A percentile compares a stretch with the other conserved stretches of the same genome.
phyloP scores from a whole-genome alignment of 2,888 invertebrate species.

The Cerastis leucographa region DNA sequence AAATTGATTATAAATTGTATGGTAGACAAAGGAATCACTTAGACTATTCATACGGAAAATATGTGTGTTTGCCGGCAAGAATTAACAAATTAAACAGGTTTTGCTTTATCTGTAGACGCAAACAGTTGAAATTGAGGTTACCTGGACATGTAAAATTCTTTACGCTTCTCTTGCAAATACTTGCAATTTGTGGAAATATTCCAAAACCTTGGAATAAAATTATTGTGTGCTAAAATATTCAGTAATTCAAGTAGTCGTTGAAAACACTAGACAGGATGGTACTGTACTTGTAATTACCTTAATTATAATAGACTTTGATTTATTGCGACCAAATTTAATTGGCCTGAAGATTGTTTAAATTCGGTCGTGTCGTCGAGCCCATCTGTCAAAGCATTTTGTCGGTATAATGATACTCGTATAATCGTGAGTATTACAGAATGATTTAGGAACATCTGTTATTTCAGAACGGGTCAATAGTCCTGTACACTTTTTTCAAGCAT shows the following conservation, averaged over 20 bases:
- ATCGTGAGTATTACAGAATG: slow-evolving; percentile 56
- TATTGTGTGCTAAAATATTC: not conserved
- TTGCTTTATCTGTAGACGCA: not conserved
- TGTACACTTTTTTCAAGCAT: slow-evolving; percentile 12
- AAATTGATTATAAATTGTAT: no score
- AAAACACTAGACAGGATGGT: not conserved
- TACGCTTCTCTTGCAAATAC: no score
- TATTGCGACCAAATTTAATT: slow-evolving; percentile 54
- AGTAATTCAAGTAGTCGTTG: not conserved
- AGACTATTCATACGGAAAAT: not conserved
- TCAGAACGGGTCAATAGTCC: slow-evolving; percentile 21
- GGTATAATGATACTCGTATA: slow-evolving; percentile 37
- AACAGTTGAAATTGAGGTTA: slow-evolving; percentile 6
- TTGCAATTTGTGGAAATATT: not conserved
- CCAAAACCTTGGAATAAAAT: not conserved
- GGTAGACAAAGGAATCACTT: not conserved
- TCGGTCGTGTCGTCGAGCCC: slow-evolving; percentile 34
- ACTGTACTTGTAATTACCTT: slow-evolving; percentile 36
- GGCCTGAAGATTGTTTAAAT: slow-evolving; percentile 49
- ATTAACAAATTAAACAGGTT: slow-evolving; percentile 1
- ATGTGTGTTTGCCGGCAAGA: no score
- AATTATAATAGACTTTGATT: slow-evolving; percentile 46
- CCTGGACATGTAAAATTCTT: not conserved
- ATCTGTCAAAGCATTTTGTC: slow-evolving; percentile 58
- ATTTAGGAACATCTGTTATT: slow-evolving; percentile 56